A percentile compares a stretch with the other conserved stretches of the same genome.
These are phyloP conservation scores for Anguilla megastoma DNA, from an alignment of 2,797 vertebrate genomes.

Conservation along the genomic window DNA sequence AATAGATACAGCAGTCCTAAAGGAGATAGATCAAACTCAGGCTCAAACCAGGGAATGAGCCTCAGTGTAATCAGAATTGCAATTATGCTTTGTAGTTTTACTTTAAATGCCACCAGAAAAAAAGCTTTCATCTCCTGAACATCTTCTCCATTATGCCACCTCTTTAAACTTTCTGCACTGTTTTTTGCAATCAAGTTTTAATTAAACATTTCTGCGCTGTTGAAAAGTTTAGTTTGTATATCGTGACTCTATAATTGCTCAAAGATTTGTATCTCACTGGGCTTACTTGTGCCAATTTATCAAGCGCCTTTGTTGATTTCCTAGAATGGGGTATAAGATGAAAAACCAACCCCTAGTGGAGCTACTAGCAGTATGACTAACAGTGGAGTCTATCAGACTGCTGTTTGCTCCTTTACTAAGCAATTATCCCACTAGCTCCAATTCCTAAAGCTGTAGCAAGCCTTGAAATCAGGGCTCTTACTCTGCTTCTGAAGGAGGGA, in stretches of 20 bases:
- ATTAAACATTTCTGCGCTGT: background rate
- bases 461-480: background rate
- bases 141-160: background rate
- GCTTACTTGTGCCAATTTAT: background rate
- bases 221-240: background rate
- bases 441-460: background rate
- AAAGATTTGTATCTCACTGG: background rate
- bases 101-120: background rate
- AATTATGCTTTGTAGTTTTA: constrained; percentile 5
- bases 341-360: background rate
- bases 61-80: background rate
- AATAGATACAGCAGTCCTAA: background rate
- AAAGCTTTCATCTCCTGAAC: background rate
- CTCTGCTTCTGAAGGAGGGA: background rate
- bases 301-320: background rate
- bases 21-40: background rate
- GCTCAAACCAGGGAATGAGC: background rate
- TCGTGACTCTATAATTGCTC: background rate
- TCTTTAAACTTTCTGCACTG: background rate
- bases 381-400: background rate
- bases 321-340: background rate
- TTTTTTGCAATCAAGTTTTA: background rate
- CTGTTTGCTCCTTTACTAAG: background rate
- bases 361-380: background rate
- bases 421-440: background rate